phyloP scores from a whole-genome alignment of 2,113 vertebrate species.

The Ancistrus triradiatus region DNA sequence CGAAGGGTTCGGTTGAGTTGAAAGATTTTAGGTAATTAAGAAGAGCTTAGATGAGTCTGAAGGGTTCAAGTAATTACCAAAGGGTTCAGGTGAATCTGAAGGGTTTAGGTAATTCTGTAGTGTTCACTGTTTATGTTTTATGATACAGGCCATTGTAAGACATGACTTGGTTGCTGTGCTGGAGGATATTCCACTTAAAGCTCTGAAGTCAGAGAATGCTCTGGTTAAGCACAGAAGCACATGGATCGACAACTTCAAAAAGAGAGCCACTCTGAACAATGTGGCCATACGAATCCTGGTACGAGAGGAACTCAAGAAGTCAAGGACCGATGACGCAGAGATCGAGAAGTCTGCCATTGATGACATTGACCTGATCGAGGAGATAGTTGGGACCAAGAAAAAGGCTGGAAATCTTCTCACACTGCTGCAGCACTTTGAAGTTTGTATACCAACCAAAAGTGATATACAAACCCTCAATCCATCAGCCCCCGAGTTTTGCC shows the following conservation, averaged over 20 bases:
- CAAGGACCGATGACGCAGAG: conserved; percentile 31
- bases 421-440: conserved; percentile 66
- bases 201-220: conserved; percentile 36
- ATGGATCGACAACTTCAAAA: conserved; percentile 57
- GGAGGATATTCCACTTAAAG: conserved; percentile 43
- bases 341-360: conserved; percentile 42
- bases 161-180: conserved; percentile 58
- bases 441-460: conserved; percentile 62
- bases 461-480: conserved; percentile 47
- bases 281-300: conserved; percentile 60
- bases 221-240: conserved; percentile 50
- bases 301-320: conserved; percentile 49
- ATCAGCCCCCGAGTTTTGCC: conserved; percentile 58
- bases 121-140: no score
- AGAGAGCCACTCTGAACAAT: conserved; percentile 62
- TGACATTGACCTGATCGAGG: conserved; percentile 53
- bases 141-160: conserved; percentile 59
- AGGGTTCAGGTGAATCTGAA: no score
- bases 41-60: no score
- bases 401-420: conserved; percentile 60
- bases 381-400: conserved; percentile 55
- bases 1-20: no score
- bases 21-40: no score
- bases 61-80: no score
- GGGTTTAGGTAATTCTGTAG: no score